Conservation (phyloP, 2,888 invertebrate genomes). For the Pyrochroa serraticornis region DNA sequence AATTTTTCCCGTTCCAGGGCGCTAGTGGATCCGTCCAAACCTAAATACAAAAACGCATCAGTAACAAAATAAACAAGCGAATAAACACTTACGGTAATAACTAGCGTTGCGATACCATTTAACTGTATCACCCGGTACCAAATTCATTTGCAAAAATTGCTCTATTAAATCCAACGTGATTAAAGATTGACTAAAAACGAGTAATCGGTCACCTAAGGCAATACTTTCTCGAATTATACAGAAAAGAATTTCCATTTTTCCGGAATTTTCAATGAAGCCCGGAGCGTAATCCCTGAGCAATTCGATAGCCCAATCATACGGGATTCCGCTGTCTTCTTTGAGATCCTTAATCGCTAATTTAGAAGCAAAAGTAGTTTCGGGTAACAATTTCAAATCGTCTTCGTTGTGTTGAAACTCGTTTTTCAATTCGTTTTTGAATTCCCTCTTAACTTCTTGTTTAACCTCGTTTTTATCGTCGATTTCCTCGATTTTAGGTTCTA, state of each 20-base stretch:
- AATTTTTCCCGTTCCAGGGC: slow-evolving; percentile 93
- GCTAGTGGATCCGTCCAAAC: slow-evolving; percentile 94
- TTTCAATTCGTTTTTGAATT: slow-evolving; percentile 54
- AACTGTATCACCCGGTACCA: slow-evolving; percentile 71
- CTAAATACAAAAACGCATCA: slow-evolving; percentile 54
- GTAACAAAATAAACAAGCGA: slow-evolving; percentile 8
- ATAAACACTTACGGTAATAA: slow-evolving; percentile 81
- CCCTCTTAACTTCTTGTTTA: slow-evolving; percentile 60
- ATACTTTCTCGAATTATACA: slow-evolving; percentile 90
- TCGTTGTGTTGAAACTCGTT: slow-evolving; percentile 37
- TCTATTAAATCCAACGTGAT: slow-evolving; percentile 95
- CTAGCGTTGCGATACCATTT: slow-evolving; percentile 86
- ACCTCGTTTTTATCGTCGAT: slow-evolving; percentile 59
- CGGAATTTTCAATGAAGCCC: slow-evolving; percentile 89
- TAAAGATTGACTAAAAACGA: slow-evolving; percentile 95
- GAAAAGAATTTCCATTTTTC: slow-evolving; percentile 94
- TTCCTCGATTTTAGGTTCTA: slow-evolving; percentile 57
- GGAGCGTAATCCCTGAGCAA: slow-evolving; percentile 84
- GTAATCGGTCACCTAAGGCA: slow-evolving; percentile 83
- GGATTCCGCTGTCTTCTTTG: slow-evolving; percentile 81
- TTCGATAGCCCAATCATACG: slow-evolving; percentile 88
- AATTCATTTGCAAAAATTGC: slow-evolving; percentile 81
- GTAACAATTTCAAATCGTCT: slow-evolving; percentile 30
- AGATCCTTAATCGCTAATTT: slow-evolving; percentile 48
- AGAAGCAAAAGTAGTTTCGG: slow-evolving; percentile 7